phyloP scores from a whole-genome alignment of 2,113 vertebrate species.

The Pavo muticus region DNA sequence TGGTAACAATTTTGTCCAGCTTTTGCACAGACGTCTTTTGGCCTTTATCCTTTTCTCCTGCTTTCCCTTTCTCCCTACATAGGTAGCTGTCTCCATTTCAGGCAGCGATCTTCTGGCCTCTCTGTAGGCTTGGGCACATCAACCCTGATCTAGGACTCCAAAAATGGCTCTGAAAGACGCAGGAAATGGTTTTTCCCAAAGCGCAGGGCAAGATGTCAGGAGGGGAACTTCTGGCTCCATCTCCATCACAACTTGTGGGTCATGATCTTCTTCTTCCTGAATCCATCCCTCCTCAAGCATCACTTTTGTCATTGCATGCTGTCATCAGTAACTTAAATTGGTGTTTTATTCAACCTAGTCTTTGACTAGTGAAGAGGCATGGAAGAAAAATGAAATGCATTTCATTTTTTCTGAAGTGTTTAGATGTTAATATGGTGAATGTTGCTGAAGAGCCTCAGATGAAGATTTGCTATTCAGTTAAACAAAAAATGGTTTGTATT shows the following conservation, averaged over 20 bases:
- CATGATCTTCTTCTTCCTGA: background rate
- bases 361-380: background rate
- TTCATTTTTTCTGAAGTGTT: background rate
- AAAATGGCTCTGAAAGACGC: background rate
- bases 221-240: background rate
- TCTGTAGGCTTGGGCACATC: background rate
- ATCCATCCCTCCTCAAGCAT: background rate
- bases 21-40: background rate
- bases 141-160: background rate
- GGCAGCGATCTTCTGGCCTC: background rate
- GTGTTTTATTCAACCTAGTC: rapidly evolving
- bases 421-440: background rate
- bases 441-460: background rate
- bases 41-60: background rate
- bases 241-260: background rate
- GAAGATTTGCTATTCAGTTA: background rate
- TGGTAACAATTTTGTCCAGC: background rate
- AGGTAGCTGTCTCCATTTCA: background rate
- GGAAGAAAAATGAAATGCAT: background rate
- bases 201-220: background rate
- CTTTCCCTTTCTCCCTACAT: background rate
- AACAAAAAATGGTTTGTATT: background rate
- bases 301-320: background rate
- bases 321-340: background rate
- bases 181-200: background rate